Percentiles rank a stretch among this genome's conserved stretches.
These are phyloP conservation scores for Noctua comes DNA, from an alignment of 2,888 invertebrate genomes.

Conservation along the genomic window DNA sequence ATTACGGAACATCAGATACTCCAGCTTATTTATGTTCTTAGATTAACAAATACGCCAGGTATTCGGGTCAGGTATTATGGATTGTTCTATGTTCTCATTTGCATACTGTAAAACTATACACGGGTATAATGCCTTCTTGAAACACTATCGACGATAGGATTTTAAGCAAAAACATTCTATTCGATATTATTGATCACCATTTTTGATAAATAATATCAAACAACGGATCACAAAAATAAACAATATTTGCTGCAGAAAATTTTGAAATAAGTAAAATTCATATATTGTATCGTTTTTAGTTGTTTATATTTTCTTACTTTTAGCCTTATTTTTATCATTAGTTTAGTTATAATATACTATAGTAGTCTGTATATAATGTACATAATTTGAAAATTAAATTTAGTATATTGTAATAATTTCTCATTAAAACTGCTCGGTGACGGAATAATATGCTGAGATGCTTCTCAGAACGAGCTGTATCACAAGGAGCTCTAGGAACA, in stretches of 20 bases:
- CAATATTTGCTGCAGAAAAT: too few species aligned
- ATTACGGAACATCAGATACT: conserved; percentile 62
- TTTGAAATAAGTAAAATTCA: too few species aligned
- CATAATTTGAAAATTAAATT: too few species aligned
- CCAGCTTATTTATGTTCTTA: conserved; percentile 60
- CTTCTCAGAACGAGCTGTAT: not conserved
- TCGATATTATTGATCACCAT: not conserved
- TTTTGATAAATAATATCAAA: too few species aligned
- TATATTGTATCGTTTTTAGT: too few species aligned
- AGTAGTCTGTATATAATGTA: too few species aligned
- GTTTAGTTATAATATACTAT: too few species aligned
- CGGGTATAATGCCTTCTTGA: not conserved
- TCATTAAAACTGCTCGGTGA: not conserved
- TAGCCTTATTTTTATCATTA: too few species aligned
- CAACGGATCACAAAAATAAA: not conserved
- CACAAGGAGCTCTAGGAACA: not conserved
- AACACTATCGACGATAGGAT: not conserved
- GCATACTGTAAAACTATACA: conserved; percentile 13
- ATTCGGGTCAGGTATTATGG: conserved; percentile 48
- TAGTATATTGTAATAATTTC: not conserved
- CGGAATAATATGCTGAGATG: not conserved
- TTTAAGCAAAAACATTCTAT: not conserved
- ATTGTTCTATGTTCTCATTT: conserved; percentile 36
- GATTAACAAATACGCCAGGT: conserved; percentile 50
- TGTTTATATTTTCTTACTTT: too few species aligned